phyloP scores from a whole-genome alignment of 2,888 invertebrate species.

The Didymodactylos carnosus region DNA sequence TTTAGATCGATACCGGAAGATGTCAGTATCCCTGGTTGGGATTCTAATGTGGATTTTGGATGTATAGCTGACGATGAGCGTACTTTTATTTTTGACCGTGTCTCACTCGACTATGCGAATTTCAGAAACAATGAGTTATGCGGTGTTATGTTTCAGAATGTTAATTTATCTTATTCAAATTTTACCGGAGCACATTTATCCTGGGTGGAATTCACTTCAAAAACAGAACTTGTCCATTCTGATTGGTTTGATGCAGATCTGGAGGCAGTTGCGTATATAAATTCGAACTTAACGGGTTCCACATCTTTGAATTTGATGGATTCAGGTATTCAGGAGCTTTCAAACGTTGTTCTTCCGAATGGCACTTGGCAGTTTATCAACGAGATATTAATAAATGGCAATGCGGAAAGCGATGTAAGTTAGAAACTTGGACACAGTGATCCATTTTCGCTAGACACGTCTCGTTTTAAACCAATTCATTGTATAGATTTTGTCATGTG shows the following conservation, averaged over 20 bases:
- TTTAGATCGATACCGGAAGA: no score
- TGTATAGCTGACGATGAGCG: no score
- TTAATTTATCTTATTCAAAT: neutral
- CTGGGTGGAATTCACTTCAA: neutral
- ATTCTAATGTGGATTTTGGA: no score
- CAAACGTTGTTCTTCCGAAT: neutral
- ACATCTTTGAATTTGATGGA: neutral
- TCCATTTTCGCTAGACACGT: no score
- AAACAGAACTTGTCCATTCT: neutral
- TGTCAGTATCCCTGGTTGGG: no score
- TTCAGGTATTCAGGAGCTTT: neutral
- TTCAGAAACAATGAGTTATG: neutral
- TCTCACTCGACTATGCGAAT: neutral
- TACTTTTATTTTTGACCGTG: neutral
- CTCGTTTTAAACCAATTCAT: no score
- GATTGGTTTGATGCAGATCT: neutral
- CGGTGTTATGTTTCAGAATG: neutral
- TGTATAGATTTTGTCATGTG: no score
- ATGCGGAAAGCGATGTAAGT: neutral
- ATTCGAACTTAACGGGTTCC: neutral
- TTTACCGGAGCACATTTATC: neutral
- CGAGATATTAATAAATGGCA: neutral
- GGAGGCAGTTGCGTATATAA: neutral
- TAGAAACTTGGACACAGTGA: no score
- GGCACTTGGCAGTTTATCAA: neutral